Evolutionary conservation across 2,888 invertebrate species (phyloP), one percentile per base, ranked within the genome.

Genomic region (Eledona agricola): DNA sequence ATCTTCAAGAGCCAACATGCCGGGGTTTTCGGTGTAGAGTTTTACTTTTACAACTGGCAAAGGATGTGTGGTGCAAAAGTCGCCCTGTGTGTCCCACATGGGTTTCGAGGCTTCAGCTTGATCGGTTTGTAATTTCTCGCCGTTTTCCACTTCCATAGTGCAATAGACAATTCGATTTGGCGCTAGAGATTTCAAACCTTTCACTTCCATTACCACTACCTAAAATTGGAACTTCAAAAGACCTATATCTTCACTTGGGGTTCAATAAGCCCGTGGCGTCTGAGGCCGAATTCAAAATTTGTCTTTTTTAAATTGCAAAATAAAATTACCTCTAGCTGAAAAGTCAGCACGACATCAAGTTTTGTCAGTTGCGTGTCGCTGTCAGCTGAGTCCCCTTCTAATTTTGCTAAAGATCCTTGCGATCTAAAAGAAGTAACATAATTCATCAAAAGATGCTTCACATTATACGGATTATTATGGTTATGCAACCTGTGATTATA

Each of bases 31-130:
- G 0, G 97, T 96, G 75, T 93, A 98, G 17, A 98, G 79, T 77
- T 99, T 98, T 2, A 99, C 92, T 82, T 99, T 99, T 7, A 99
- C 97, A 10, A 92, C 87, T 26, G 99, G 99, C 57, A 99, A 81
- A 1, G 98, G 94, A 75, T 98, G 96, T 55, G 94, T 96, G 42
- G 98, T 99, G 63, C 95, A 93, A 78, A 99, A 99, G 79, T 99
- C 99, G 43, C 97, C 99, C 82, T 98, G 98, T 0, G 98, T 99
- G 73, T 99, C 99, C 99, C 99, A 99, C 94, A 94, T 93, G 38
- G 99, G 98, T 77, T 97, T 98, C 1, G 96, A 96, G 12, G 98
- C 98, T 79, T 99, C 98, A 0, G 98, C 98, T 79, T 98, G 98
- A 79, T 98, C 99, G 1, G 99, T 99, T 80, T 99, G 98, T 55